These are phyloP conservation scores for Lanistes nyassanus DNA, from an alignment of 1,140 invertebrate genomes.

Conservation along the genomic window DNA sequence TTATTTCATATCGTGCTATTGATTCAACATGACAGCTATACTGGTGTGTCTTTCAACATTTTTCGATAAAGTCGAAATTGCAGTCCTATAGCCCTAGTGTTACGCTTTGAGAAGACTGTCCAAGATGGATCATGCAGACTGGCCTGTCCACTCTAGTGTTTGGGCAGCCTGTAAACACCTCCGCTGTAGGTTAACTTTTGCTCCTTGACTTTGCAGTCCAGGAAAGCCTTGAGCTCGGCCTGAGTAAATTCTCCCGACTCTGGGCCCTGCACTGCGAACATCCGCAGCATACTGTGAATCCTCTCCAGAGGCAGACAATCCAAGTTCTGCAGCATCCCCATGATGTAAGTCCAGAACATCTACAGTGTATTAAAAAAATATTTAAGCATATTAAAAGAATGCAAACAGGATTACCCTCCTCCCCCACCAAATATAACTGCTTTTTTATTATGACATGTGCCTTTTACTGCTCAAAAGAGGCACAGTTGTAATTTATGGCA, in stretches of 20 bases:
- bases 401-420: no score
- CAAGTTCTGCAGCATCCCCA: constrained; percentile 95
- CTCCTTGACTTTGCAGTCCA: constrained; percentile 92
- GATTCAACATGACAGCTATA: no score
- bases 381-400: no score
- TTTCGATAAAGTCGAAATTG: no score
- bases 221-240: constrained; percentile 87
- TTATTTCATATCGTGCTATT: no score
- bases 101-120: no score
- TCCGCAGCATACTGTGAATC: constrained; percentile 96
- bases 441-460: no score
- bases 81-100: no score
- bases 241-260: constrained; percentile 86
- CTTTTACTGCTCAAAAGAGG: no score
- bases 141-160: constrained; percentile 20
- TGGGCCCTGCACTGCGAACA: constrained; percentile 85
- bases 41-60: no score
- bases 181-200: constrained; percentile 86
- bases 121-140: not conserved
- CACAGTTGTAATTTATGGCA: not conserved
- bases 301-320: constrained; percentile 91
- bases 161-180: constrained; percentile 86
- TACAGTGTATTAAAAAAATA: no score
- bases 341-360: constrained; percentile 89
- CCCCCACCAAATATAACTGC: no score